Evolutionary conservation across 1,140 invertebrate genomes (phyloP).

Genomic region (Drosophila lacertosa): DNA sequence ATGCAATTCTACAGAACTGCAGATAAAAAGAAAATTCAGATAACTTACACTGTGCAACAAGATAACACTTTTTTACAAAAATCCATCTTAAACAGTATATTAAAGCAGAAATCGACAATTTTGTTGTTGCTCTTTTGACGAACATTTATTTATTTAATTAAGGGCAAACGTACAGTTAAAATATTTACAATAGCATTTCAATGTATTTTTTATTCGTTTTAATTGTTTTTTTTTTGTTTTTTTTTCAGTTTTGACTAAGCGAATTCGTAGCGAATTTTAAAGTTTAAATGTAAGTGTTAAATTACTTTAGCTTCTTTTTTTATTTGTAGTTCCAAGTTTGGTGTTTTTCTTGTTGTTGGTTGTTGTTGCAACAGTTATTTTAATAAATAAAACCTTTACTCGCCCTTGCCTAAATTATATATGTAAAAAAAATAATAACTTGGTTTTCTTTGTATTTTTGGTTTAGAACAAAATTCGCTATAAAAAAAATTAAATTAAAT

Average conservation of each 20-base stretch:
- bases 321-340: slow-evolving; percentile 1
- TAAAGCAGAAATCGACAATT: too few species aligned
- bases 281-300: slow-evolving; percentile 11
- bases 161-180: slow-evolving; percentile 69
- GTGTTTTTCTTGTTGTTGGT: slow-evolving; percentile 8
- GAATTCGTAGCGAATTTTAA: slow-evolving; percentile 26
- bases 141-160: slow-evolving; percentile 63
- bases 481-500: slow-evolving; percentile 23
- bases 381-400: slow-evolving; percentile 35
- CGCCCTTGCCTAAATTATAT: slow-evolving; percentile 26
- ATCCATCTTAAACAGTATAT: too few species aligned
- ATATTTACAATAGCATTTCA: slow-evolving; percentile 73
- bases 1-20: too few species aligned
- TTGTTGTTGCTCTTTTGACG: slow-evolving; percentile 34
- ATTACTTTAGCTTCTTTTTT: slow-evolving; percentile 8
- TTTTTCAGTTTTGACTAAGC: too few species aligned
- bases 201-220: slow-evolving; percentile 28
- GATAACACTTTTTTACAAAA: too few species aligned
- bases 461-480: slow-evolving; percentile 38
- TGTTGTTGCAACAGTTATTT: slow-evolving; percentile 14
- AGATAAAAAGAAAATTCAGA: too few species aligned
- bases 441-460: slow-evolving; percentile 44
- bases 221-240: slow-evolving; percentile 23
- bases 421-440: slow-evolving; percentile 21
- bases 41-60: too few species aligned